These are phyloP conservation scores for Octonoba sinensis DNA, from an alignment of 2,888 invertebrate genomes.

Conservation along the genomic window DNA sequence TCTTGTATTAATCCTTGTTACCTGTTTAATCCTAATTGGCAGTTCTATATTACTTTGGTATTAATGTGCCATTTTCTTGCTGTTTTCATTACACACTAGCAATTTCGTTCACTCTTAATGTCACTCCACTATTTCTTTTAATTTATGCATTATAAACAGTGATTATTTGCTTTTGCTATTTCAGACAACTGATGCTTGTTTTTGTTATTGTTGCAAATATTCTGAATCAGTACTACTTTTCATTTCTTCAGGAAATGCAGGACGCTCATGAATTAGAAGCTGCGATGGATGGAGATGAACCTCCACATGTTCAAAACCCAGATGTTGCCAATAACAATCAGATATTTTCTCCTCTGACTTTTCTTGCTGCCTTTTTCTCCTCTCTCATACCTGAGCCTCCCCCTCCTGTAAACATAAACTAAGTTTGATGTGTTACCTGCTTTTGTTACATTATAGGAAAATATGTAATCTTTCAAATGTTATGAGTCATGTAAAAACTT, in stretches of 20 bases:
- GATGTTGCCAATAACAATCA: constrained; percentile 24
- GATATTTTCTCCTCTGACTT: constrained; percentile 86
- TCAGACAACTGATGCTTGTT: too few relatives aligned
- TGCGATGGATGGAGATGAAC: constrained; percentile 50
- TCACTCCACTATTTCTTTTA: too few relatives aligned
- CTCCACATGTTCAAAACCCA: constrained; percentile 26
- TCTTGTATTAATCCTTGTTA: too few relatives aligned
- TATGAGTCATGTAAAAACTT: constrained; percentile 4
- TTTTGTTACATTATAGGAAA: neutral
- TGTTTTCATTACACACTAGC: too few relatives aligned
- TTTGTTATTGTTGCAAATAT: too few relatives aligned
- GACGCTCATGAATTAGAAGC: constrained; percentile 40
- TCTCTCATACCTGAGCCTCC: constrained; percentile 93
- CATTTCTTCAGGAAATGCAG: constrained; percentile 14
- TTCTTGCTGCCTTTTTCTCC: constrained; percentile 92
- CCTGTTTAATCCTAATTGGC: too few relatives aligned
- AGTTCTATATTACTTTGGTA: too few relatives aligned
- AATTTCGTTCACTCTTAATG: too few relatives aligned
- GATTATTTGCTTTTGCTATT: too few relatives aligned
- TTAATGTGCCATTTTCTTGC: too few relatives aligned
- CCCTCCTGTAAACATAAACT: constrained; percentile 65
- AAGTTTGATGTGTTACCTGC: constrained; percentile 3
- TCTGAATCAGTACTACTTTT: too few relatives aligned
- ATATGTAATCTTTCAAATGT: neutral
- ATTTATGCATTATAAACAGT: too few relatives aligned